Evolutionary conservation across 2,888 invertebrate genomes (phyloP).

Genomic region (Cryptus armator): DNA sequence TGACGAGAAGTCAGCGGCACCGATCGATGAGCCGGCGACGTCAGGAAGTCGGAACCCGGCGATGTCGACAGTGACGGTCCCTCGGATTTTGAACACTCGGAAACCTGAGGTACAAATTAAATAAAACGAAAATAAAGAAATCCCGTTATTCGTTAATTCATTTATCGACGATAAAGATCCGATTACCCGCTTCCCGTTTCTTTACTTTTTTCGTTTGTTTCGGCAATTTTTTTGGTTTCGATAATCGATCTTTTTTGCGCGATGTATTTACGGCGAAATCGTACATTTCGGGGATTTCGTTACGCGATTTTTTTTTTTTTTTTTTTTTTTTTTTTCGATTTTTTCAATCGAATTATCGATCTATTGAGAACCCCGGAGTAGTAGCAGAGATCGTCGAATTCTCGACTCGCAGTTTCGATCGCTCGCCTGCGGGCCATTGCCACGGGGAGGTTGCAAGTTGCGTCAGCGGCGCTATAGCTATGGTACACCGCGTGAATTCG

Average conservation of each 20-base stretch:
- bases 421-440: conserved; percentile 17
- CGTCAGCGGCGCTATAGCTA: conserved; percentile 35
- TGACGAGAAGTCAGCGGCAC: conserved; percentile 89
- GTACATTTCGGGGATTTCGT: no score
- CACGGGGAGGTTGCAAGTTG: conserved; percentile 56
- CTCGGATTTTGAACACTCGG: conserved; percentile 91
- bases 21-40: conserved; percentile 88
- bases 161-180: background rate
- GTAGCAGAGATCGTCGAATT: conserved; percentile 18
- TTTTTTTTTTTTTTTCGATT: no score
- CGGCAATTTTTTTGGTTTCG: no score
- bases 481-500: conserved; percentile 27
- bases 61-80: conserved; percentile 90
- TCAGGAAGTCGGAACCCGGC: conserved; percentile 87
- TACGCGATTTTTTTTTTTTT: no score
- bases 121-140: conserved; percentile 18
- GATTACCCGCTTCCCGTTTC: no score
- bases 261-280: no score
- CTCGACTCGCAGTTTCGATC: background rate
- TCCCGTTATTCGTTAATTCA: background rate
- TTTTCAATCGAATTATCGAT: background rate
- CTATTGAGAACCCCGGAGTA: conserved; percentile 24
- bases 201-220: no score
- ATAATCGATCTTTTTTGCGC: no score
- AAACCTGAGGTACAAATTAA: conserved; percentile 84